Conservation (phyloP, 2,113 vertebrate genomes). For the Cnemophilus loriae region DNA sequence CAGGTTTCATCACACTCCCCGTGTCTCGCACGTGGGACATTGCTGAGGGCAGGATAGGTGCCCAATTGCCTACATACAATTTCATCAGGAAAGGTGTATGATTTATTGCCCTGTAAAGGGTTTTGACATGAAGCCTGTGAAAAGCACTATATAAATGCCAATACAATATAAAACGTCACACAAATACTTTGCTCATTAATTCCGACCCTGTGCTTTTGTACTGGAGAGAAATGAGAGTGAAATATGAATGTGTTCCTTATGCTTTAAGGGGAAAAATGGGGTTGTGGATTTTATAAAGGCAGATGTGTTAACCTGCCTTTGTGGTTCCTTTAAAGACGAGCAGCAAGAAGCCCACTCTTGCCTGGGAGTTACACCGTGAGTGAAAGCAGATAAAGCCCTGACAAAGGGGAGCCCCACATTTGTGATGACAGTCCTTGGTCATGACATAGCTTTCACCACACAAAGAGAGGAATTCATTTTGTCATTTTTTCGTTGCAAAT, state of each 20-base stretch:
- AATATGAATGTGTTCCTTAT: slow-evolving; percentile 41
- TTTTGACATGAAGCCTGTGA: slow-evolving; percentile 50
- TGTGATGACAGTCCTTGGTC: neutral
- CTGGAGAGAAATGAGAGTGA: slow-evolving; percentile 21
- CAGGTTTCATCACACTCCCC: slow-evolving; percentile 40
- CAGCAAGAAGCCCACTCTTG: neutral
- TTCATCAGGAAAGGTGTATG: slow-evolving; percentile 47
- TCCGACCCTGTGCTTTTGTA: slow-evolving; percentile 14
- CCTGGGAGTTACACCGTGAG: neutral
- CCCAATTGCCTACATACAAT: slow-evolving; percentile 33
- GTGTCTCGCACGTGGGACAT: neutral
- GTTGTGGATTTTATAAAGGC: slow-evolving; percentile 40
- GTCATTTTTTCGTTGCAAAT: neutral
- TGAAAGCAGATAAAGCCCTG: neutral
- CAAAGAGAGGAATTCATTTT: neutral
- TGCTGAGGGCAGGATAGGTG: slow-evolving; percentile 46
- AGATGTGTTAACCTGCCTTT: neutral
- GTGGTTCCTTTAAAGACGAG: neutral
- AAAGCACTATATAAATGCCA: slow-evolving; percentile 63
- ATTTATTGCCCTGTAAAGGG: slow-evolving; percentile 56
- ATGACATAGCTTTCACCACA: neutral
- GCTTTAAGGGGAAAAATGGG: slow-evolving; percentile 22
- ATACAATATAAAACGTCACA: slow-evolving; percentile 56
- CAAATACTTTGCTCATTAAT: slow-evolving; percentile 59
- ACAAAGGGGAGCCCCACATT: neutral